These are phyloP conservation scores for Timandra comae DNA, from an alignment of 2,888 invertebrate genomes.

Conservation along the genomic window DNA sequence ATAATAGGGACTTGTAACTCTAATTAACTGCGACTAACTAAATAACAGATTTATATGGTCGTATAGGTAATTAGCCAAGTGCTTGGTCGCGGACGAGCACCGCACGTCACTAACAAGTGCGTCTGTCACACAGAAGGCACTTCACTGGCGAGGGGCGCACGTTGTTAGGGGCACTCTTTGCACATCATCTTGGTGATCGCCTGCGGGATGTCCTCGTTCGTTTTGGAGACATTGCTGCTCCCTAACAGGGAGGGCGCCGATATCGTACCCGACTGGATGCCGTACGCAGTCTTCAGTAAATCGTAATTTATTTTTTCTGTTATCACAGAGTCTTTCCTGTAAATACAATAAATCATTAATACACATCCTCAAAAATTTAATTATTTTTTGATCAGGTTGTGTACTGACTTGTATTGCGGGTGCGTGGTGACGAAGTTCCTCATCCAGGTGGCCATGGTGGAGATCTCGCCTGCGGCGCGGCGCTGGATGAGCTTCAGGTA, in stretches of 20 bases:
- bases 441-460: conserved; percentile 97
- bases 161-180: conserved; percentile 60
- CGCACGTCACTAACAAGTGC: conserved; percentile 14
- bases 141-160: conserved; percentile 11
- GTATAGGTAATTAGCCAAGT: too few species aligned
- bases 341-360: conserved; percentile 27
- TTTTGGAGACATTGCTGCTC: conserved; percentile 82
- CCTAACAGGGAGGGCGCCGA: conserved; percentile 87
- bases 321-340: conserved; percentile 91
- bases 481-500: conserved; percentile 95
- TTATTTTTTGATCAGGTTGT: too few species aligned
- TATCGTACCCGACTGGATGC: conserved; percentile 82
- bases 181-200: conserved; percentile 80
- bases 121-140: conserved; percentile 12
- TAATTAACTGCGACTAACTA: not conserved
- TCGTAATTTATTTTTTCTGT: conserved; percentile 94
- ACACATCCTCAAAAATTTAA: too few species aligned
- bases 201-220: conserved; percentile 89
- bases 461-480: conserved; percentile 90
- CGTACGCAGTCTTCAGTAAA: conserved; percentile 84
- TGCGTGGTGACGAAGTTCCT: conserved; percentile 92
- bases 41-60: not conserved
- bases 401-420: conserved; percentile 89
- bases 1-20: too few species aligned
- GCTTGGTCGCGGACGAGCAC: too few species aligned